Percentiles rank a stretch among this genome's conserved stretches.
Conservation (phyloP, 2,797 vertebrate species). For the Manis crassicaudata region DNA sequence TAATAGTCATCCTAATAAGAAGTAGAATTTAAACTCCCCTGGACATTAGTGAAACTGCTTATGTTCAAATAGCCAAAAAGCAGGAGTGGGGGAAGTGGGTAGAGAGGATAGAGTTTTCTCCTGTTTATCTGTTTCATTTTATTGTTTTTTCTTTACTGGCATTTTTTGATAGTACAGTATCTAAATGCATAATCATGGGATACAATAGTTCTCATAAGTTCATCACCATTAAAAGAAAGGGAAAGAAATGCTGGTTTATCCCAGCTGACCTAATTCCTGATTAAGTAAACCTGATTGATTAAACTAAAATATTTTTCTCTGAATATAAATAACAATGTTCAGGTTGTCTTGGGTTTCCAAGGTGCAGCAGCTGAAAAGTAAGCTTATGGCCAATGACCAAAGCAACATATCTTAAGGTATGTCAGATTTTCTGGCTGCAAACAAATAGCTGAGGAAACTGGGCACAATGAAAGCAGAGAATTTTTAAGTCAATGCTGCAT, state of each 20-base stretch:
- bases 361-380: conserved; percentile 42
- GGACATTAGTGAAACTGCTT: conserved; percentile 37
- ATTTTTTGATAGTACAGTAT: conserved; percentile 39
- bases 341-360: conserved; percentile 31
- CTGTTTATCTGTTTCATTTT: conserved; percentile 55
- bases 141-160: conserved; percentile 12
- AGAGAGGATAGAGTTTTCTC: conserved; percentile 50
- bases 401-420: conserved; percentile 37
- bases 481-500: conserved; percentile 32
- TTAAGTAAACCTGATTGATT: conserved; percentile 38
- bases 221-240: neutral
- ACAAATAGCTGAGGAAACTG: conserved; percentile 3
- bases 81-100: fast-evolving
- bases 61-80: conserved; percentile 22
- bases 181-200: conserved; percentile 36
- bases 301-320: conserved; percentile 51
- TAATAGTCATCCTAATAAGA: conserved; percentile 63
- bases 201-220: conserved; percentile 49
- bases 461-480: conserved; percentile 53
- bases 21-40: conserved; percentile 41
- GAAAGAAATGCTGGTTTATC: neutral
- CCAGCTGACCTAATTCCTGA: conserved; percentile 45
- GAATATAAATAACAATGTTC: conserved; percentile 40
- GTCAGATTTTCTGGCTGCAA: conserved; percentile 42
- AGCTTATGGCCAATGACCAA: conserved; percentile 37